phyloP scores from a whole-genome alignment of 2,888 invertebrate species.

The Cosmia pyralina region DNA sequence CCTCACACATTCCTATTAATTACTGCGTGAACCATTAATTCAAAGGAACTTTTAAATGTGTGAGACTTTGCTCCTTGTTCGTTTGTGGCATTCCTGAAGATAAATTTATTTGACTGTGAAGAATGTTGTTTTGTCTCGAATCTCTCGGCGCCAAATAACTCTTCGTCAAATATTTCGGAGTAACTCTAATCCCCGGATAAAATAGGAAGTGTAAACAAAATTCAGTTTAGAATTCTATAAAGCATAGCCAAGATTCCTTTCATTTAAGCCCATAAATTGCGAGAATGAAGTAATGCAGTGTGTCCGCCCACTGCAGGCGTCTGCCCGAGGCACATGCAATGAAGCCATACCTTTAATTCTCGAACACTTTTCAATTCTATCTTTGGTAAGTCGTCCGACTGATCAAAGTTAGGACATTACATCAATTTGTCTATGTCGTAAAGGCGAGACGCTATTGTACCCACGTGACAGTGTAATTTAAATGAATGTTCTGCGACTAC shows the following conservation, averaged over 20 bases:
- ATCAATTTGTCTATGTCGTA: constrained; percentile 59
- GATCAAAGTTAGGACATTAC: constrained; percentile 50
- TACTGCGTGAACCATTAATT: constrained; percentile 61
- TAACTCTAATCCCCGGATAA: constrained; percentile 12
- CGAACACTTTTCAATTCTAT: constrained; percentile 63
- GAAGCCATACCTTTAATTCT: constrained; percentile 59
- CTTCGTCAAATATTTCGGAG: constrained; percentile 21
- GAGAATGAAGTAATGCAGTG: constrained; percentile 78
- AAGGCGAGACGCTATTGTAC: constrained; percentile 56
- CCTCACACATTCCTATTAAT: constrained; percentile 66
- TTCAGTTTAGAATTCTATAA: constrained; percentile 54
- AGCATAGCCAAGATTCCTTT: constrained; percentile 62
- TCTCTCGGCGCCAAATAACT: constrained; percentile 17
- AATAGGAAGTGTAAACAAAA: constrained; percentile 49
- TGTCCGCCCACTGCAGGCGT: constrained; percentile 77
- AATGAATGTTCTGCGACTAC: constrained; percentile 46
- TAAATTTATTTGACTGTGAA: constrained; percentile 34
- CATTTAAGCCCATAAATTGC: constrained; percentile 75
- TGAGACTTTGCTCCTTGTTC: constrained; percentile 26
- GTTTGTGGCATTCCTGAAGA: constrained; percentile 38
- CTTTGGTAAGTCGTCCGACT: constrained; percentile 52
- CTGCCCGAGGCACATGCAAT: constrained; percentile 69
- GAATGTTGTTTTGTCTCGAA: constrained; percentile 38
- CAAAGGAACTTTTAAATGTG: constrained; percentile 56
- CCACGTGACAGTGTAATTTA: constrained; percentile 52